Conservation (phyloP, 2,113 vertebrate species). For the Plectropomus leopardus region DNA sequence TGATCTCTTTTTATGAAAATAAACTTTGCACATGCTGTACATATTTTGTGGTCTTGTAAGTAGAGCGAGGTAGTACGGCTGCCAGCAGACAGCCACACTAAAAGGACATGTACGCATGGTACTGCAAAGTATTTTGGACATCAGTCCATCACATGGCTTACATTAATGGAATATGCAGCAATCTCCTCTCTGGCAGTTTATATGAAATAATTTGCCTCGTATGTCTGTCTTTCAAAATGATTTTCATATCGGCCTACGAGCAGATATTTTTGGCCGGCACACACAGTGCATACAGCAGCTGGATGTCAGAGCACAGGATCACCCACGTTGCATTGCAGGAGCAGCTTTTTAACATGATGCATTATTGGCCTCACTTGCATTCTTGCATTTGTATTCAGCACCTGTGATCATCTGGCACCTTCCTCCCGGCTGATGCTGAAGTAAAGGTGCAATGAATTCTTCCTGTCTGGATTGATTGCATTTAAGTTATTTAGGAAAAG, state of each 20-base stretch:
- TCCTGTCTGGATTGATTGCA: constrained; percentile 19
- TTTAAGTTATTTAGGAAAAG: background rate
- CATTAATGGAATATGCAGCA: constrained; percentile 3
- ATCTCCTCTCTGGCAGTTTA: constrained; percentile 27
- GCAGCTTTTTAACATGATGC: constrained; percentile 35
- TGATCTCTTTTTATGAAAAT: constrained; percentile 5
- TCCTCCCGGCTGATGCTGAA: background rate
- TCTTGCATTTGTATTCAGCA: constrained; percentile 35
- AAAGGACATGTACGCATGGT: background rate
- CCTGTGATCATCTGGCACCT: constrained; percentile 28
- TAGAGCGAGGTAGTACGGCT: background rate
- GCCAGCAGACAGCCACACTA: constrained; percentile 7
- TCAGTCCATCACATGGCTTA: constrained; percentile 18
- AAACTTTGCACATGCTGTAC: constrained; percentile 31
- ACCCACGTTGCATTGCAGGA: constrained; percentile 15
- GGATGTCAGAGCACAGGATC: constrained; percentile 21
- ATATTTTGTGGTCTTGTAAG: constrained; percentile 51
- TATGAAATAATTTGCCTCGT: constrained; percentile 29
- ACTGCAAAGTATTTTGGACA: constrained; percentile 29
- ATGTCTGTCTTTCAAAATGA: constrained; percentile 24
- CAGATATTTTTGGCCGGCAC: constrained; percentile 1
- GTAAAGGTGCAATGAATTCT: constrained; percentile 4
- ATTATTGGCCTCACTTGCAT: constrained; percentile 1
- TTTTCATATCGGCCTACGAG: background rate
- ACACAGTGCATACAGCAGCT: background rate